Evolutionary conservation across 2,113 vertebrate genomes (phyloP), one percentile per base, ranked within the genome.

Genomic region (Hyla sarda): DNA sequence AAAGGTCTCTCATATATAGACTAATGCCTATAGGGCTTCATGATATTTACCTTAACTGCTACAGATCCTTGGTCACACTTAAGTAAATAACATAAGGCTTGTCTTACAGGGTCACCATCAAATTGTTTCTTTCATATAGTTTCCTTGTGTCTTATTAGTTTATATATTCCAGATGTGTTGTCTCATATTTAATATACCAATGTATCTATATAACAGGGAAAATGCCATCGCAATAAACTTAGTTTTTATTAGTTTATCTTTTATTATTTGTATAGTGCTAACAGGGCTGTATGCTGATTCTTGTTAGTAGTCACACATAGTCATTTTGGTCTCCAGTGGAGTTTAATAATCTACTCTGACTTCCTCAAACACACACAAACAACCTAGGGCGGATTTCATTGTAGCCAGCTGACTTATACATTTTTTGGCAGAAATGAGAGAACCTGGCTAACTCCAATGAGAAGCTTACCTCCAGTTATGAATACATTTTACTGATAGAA

Each of bases 41-140:
- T 80, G 77, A 80, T 80, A 80, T 80, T 80, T 80, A 62, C 50
- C 10, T 60, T 62, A 80, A 45, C 5, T 17, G 6, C 21, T n/a
- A 25, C 32, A 41, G 54, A 80, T 80, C n/a, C 32, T 45, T 80
- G 21, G 77, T 62, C 48, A 62, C 54, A 62, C 32, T 45, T 80
- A 14, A 62, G 32, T 80, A 80, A 80, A 80, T 80, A 60, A 37
- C 76, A 79, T 23, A 56, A 58, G 32, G 17, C 77, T 80, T 62
- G 73, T 76, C 45, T 76, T 28, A 30, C 47, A 10, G 41, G 45
- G 41, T 76, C 73, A 76, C 73, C 25, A 23, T 41, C 67, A 71
- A 41, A 71, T 3, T 6, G 1, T 48, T 21, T 73, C 1, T 28
- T 76, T 30, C n/a, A 28, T 79, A 23, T n/a, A 52, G 19, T 19